Evolutionary conservation across 2,113 vertebrate species (phyloP).

Genomic region (Xiphophorus hellerii): DNA sequence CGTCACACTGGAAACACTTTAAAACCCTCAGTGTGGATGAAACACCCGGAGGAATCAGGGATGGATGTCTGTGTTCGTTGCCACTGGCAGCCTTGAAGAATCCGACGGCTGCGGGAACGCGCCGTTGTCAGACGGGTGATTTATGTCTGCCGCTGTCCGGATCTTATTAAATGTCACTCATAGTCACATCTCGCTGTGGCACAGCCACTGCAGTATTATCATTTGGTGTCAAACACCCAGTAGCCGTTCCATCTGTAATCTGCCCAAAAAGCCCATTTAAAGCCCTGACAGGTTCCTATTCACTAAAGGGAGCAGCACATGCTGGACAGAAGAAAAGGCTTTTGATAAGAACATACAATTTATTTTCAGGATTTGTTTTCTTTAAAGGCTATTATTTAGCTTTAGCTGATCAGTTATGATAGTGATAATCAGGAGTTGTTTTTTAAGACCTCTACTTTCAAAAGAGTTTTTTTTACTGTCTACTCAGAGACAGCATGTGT

Average conservation of each 20-base stretch:
- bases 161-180: slow-evolving; percentile 67
- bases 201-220: slow-evolving; percentile 32
- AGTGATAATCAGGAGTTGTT: not conserved
- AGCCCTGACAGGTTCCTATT: slow-evolving; percentile 22
- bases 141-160: slow-evolving; percentile 53
- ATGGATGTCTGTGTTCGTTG: slow-evolving; percentile 33
- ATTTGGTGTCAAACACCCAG: slow-evolving; percentile 40
- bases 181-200: slow-evolving; percentile 29
- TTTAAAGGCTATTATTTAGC: no score
- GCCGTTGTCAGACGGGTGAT: slow-evolving; percentile 46
- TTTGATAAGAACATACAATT: slow-evolving; percentile 3
- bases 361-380: not conserved
- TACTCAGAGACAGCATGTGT: no score
- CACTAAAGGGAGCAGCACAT: slow-evolving; percentile 9
- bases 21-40: slow-evolving; percentile 23
- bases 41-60: slow-evolving; percentile 22
- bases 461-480: not conserved
- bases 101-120: slow-evolving; percentile 47
- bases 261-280: slow-evolving; percentile 27
- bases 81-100: slow-evolving; percentile 38
- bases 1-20: slow-evolving; percentile 15
- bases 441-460: not conserved
- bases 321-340: slow-evolving; percentile 14
- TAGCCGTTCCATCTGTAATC: slow-evolving; percentile 17
- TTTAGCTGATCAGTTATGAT: no score